A percentile compares a stretch with the other conserved stretches of the same genome.
Evolutionary conservation across 1,140 invertebrate species (phyloP).

Genomic region (Kradibia gibbosae): DNA sequence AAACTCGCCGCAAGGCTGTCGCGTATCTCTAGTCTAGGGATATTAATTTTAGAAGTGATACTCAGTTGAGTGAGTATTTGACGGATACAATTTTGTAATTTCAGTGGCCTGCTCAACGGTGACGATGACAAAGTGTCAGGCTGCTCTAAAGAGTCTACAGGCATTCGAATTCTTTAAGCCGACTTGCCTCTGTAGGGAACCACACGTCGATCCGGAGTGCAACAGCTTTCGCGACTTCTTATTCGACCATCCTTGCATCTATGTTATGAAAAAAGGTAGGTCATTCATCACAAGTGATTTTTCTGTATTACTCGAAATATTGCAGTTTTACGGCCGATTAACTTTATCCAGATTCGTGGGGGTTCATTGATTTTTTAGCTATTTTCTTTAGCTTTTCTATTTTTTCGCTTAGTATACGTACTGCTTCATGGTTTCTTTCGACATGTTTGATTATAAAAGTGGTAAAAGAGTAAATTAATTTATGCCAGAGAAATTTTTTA

Average conservation of each 20-base stretch:
- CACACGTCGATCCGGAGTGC: conserved; percentile 90
- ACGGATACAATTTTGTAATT: conserved; percentile 67
- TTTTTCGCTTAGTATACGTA: too few species aligned
- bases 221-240: conserved; percentile 93
- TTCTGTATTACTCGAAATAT: not conserved
- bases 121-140: conserved; percentile 92
- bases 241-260: conserved; percentile 92
- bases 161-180: conserved; percentile 93
- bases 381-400: too few species aligned
- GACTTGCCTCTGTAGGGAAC: conserved; percentile 91
- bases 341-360: not conserved
- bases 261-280: conserved; percentile 89
- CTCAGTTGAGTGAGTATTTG: not conserved
- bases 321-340: not conserved
- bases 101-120: conserved; percentile 93
- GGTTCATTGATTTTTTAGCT: too few species aligned
- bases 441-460: too few species aligned
- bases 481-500: too few species aligned
- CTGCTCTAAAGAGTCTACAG: conserved; percentile 87
- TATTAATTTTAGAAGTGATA: not conserved
- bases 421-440: too few species aligned
- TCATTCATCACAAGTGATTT: not conserved
- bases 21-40: too few species aligned
- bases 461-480: too few species aligned
- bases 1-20: too few species aligned